Conservation (phyloP, 2,797 vertebrate species). For the Argentina silus region DNA sequence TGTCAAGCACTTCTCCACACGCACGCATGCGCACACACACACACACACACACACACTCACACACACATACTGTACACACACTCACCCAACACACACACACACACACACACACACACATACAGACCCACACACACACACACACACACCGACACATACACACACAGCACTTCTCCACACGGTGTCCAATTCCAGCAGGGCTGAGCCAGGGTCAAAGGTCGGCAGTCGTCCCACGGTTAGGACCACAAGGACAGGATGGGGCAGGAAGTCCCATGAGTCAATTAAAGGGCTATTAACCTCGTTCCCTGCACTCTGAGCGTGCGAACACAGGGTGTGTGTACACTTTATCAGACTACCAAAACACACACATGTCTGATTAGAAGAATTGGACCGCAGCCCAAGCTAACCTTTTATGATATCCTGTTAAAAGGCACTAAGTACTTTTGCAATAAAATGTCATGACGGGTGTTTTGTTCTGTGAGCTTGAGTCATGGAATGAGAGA, state of each 20-base stretch:
- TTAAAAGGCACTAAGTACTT: constrained; percentile 22
- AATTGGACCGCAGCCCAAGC: constrained; percentile 19
- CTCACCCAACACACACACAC: too few species aligned
- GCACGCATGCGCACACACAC: not conserved
- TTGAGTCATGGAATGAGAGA: not conserved
- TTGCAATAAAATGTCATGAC: constrained; percentile 25
- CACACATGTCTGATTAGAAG: constrained; percentile 41
- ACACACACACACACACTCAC: too few species aligned
- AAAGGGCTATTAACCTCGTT: constrained; percentile 41
- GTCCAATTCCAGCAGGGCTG: constrained; percentile 13
- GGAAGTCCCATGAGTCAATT: constrained; percentile 25
- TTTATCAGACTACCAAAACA: constrained; percentile 50
- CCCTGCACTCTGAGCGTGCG: not conserved
- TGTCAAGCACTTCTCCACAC: not conserved
- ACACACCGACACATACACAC: too few species aligned
- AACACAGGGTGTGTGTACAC: constrained; percentile 40
- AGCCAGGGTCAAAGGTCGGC: constrained; percentile 39
- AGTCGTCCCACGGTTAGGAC: not conserved
- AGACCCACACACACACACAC: too few species aligned
- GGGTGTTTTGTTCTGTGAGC: not conserved
- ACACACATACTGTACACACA: too few species aligned
- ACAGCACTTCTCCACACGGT: not conserved
- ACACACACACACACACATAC: too few species aligned
- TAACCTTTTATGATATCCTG: constrained; percentile 26
- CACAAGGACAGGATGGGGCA: constrained; percentile 20